Percentiles rank a stretch among this genome's conserved stretches.
Conservation (phyloP, 2,113 vertebrate genomes). For the Equus quagga region DNA sequence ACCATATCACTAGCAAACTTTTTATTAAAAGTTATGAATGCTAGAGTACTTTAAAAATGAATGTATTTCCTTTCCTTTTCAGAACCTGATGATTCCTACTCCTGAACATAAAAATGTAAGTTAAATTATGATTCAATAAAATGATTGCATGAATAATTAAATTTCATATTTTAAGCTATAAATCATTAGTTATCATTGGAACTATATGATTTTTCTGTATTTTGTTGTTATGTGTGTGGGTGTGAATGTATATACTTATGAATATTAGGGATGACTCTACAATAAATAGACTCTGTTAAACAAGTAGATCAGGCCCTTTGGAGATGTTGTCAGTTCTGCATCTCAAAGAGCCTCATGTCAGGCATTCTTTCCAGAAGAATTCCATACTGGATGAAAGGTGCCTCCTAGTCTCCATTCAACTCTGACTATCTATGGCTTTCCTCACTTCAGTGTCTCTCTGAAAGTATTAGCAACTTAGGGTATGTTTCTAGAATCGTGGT, state of each 20-base stretch:
- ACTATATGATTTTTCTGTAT: slow-evolving; percentile 12
- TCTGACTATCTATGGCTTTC: background rate
- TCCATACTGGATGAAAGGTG: background rate
- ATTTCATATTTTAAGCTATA: background rate
- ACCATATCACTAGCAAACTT: background rate
- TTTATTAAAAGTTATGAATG: background rate
- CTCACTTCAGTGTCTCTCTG: background rate
- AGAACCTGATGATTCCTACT: slow-evolving; percentile 84
- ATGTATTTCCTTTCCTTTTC: slow-evolving; percentile 77
- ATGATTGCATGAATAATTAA: background rate
- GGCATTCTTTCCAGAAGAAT: background rate
- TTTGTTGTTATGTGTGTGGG: background rate
- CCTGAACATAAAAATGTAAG: slow-evolving; percentile 84
- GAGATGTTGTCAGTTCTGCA: background rate
- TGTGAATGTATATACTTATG: background rate
- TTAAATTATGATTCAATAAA: slow-evolving; percentile 52
- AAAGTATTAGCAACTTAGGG: background rate
- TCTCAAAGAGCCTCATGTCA: background rate
- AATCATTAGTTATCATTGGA: background rate
- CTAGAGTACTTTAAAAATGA: slow-evolving; percentile 53
- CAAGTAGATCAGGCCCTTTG: background rate
- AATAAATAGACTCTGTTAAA: background rate
- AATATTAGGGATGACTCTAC: background rate
- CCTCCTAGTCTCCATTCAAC: background rate
- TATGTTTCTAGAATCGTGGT: slow-evolving; percentile 27